Evolutionary conservation across 2,888 invertebrate genomes (phyloP).

Genomic region (Nephrocerus scutellatus): DNA sequence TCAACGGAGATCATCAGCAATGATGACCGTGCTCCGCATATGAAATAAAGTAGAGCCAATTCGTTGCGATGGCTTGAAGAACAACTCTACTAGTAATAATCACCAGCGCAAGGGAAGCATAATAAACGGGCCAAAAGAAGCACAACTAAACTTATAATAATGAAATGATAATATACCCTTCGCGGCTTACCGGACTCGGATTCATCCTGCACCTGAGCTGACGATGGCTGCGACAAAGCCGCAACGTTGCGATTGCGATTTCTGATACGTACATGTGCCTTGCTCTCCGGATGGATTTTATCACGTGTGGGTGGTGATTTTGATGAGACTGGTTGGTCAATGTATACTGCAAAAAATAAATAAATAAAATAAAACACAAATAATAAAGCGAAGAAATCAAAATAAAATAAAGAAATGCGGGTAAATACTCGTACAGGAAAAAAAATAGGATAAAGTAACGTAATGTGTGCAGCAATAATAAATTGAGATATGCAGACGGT

Average conservation of each 20-base stretch:
- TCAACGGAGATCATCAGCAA: too few species aligned
- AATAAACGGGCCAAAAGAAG: too few species aligned
- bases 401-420: neutral
- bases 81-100: too few species aligned
- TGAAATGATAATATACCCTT: constrained; percentile 5
- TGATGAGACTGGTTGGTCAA: constrained; percentile 65
- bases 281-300: constrained; percentile 69
- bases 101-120: too few species aligned
- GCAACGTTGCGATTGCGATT: constrained; percentile 34
- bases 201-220: constrained; percentile 25
- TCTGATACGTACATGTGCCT: constrained; percentile 55
- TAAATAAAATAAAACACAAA: too few species aligned
- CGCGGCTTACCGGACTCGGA: constrained; percentile 27
- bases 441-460: neutral
- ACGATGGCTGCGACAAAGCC: constrained; percentile 23
- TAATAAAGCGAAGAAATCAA: neutral
- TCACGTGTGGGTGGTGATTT: constrained; percentile 74
- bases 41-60: too few species aligned
- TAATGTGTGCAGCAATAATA: too few species aligned
- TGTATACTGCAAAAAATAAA: constrained; percentile 53
- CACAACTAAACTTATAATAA: too few species aligned
- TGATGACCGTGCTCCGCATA: too few species aligned
- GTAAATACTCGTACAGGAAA: neutral
- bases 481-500: too few species aligned
- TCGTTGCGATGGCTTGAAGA: too few species aligned